Evolutionary conservation across 1,140 invertebrate genomes (phyloP).

Genomic region (Forficula auricularia): DNA sequence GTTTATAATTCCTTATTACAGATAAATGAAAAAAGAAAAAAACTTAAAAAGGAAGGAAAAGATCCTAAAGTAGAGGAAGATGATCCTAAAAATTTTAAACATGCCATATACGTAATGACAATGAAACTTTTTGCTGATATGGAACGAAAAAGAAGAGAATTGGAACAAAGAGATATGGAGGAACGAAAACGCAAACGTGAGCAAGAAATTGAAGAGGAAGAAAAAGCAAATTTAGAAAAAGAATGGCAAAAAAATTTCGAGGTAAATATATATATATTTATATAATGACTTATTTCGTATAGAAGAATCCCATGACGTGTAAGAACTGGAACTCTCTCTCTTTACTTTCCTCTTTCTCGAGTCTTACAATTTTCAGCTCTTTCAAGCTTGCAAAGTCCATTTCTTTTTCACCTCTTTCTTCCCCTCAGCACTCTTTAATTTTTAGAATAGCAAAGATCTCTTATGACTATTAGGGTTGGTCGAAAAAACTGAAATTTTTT

Average conservation of each 20-base stretch:
- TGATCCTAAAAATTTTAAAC: conserved; percentile 78
- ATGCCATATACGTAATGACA: conserved; percentile 89
- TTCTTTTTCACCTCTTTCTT: too few relatives aligned
- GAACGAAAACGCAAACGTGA: conserved; percentile 89
- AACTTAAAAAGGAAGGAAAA: conserved; percentile 84
- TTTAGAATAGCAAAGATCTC: too few relatives aligned
- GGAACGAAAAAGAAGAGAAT: conserved; percentile 65
- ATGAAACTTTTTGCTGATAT: conserved; percentile 98
- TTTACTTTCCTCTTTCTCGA: too few relatives aligned
- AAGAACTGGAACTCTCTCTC: too few relatives aligned
- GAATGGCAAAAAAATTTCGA: conserved; percentile 98
- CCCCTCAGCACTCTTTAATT: too few relatives aligned
- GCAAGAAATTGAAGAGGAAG: conserved; percentile 81
- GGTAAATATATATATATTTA: conserved; percentile 37
- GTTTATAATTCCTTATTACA: conserved; percentile 31
- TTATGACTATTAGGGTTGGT: too few relatives aligned
- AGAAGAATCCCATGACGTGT: too few relatives aligned
- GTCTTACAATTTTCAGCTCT: too few relatives aligned
- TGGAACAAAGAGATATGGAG: conserved; percentile 77
- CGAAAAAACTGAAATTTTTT: too few relatives aligned
- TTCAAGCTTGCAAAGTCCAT: too few relatives aligned
- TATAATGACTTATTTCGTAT: too few relatives aligned
- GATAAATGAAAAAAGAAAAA: conserved; percentile 89
- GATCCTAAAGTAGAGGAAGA: conserved; percentile 75
- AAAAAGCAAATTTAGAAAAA: conserved; percentile 68